phyloP scores from a whole-genome alignment of 2,113 vertebrate species.

The Syngnathus scovelli region DNA sequence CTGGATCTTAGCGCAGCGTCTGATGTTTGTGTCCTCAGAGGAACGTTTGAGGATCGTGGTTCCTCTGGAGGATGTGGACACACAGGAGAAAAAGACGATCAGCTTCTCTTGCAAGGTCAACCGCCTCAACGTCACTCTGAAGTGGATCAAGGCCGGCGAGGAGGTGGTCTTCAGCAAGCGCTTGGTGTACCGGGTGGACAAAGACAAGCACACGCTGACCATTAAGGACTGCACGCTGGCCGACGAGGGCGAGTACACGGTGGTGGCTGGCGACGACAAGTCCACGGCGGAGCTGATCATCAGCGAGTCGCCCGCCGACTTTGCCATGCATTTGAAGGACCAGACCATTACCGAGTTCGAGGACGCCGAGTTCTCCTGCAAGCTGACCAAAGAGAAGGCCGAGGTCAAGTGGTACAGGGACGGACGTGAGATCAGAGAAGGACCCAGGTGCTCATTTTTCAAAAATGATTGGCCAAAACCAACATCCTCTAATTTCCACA shows the following conservation, averaged over 20 bases:
- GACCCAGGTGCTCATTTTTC: constrained; percentile 76
- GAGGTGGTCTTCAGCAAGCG: constrained; percentile 82
- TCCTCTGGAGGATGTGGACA: constrained; percentile 91
- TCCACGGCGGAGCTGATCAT: constrained; percentile 92
- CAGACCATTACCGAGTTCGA: constrained; percentile 96
- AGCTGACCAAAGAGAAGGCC: constrained; percentile 91
- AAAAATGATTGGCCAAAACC: too few relatives aligned
- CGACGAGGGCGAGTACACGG: constrained; percentile 94
- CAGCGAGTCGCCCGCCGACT: constrained; percentile 93
- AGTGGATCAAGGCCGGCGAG: constrained; percentile 89
- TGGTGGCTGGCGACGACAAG: constrained; percentile 84
- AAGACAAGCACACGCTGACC: constrained; percentile 88
- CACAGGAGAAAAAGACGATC: constrained; percentile 92
- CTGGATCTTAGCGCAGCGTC: neutral
- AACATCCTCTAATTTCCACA: too few relatives aligned
- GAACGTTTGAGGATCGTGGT: constrained; percentile 89
- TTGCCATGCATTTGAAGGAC: constrained; percentile 82
- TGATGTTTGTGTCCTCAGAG: constrained; percentile 69
- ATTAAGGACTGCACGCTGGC: constrained; percentile 90
- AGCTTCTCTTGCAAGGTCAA: constrained; percentile 98
- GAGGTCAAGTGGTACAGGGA: constrained; percentile 94
- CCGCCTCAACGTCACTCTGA: constrained; percentile 82
- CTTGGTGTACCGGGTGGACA: constrained; percentile 85
- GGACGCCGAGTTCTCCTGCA: constrained; percentile 88
- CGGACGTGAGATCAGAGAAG: constrained; percentile 93